These are phyloP conservation scores for Parapristionchus giblindavisi DNA, from an alignment of 2,888 invertebrate genomes.

Conservation along the genomic window DNA sequence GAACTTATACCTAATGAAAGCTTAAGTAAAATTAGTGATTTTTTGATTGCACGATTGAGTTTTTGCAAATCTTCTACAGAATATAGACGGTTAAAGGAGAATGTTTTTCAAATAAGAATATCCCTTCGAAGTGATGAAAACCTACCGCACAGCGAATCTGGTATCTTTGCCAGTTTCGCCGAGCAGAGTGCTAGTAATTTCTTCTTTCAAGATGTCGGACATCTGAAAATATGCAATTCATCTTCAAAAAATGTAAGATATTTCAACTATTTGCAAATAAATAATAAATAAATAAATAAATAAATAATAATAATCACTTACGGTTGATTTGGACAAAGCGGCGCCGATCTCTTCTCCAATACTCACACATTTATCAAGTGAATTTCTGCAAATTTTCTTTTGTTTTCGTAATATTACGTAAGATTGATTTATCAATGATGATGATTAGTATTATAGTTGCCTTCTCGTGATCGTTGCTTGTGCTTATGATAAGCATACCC, in stretches of 20 bases:
- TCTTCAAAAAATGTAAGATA: background rate
- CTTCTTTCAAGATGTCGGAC: background rate
- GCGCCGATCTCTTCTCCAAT: slow-evolving; percentile 25
- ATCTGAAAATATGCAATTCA: no score
- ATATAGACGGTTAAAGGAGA: background rate
- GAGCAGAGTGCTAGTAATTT: slow-evolving; percentile 10
- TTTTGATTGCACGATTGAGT: background rate
- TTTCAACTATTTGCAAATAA: background rate
- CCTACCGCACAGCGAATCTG: slow-evolving; percentile 28
- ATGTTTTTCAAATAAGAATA: background rate
- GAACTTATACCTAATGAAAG: no score
- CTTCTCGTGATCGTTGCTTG: no score
- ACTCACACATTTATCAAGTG: slow-evolving; percentile 13
- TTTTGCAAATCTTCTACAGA: no score
- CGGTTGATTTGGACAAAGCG: background rate
- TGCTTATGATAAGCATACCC: slow-evolving; percentile 10
- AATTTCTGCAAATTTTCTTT: background rate
- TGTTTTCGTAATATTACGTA: background rate
- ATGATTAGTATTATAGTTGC: no score
- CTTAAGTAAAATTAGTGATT: no score
- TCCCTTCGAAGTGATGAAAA: background rate
- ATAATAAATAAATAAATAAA: background rate
- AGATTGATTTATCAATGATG: no score
- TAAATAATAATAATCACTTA: background rate
- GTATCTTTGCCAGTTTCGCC: background rate